Percentiles rank a stretch among this genome's conserved stretches.
Evolutionary conservation across 2,888 invertebrate genomes (phyloP).

Genomic region (Cistogaster globosa): DNA sequence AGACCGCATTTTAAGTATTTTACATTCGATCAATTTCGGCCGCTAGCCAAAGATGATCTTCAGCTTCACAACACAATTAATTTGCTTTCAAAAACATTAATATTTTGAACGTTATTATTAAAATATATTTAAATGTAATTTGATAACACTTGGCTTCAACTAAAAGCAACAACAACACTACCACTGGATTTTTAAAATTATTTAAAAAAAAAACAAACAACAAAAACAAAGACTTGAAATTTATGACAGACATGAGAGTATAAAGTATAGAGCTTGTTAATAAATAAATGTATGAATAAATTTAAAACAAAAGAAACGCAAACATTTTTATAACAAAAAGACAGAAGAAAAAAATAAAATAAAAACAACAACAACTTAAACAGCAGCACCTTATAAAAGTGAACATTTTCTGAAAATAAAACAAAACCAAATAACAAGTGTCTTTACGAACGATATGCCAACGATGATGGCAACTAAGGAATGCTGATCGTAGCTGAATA

Average conservation of each 20-base stretch:
- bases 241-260: constrained; percentile 56
- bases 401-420: background rate
- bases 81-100: constrained; percentile 42
- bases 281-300: constrained; percentile 64
- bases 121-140: constrained; percentile 41
- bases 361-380: too few species aligned
- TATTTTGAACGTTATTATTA: constrained; percentile 24
- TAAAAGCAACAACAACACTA: background rate
- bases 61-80: constrained; percentile 20
- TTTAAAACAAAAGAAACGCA: constrained; percentile 24
- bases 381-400: background rate
- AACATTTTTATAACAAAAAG: constrained; percentile 25
- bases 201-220: constrained; percentile 3
- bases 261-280: constrained; percentile 68
- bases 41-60: constrained; percentile 21
- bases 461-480: background rate
- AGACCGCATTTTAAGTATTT: constrained; percentile 22
- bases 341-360: background rate
- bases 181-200: background rate
- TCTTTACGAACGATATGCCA: background rate
- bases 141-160: constrained; percentile 22
- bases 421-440: background rate
- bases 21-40: constrained; percentile 17
- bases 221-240: constrained; percentile 33
- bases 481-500: background rate